phyloP scores from a whole-genome alignment of 2,797 vertebrate species.

The Podarcis lilfordi region DNA sequence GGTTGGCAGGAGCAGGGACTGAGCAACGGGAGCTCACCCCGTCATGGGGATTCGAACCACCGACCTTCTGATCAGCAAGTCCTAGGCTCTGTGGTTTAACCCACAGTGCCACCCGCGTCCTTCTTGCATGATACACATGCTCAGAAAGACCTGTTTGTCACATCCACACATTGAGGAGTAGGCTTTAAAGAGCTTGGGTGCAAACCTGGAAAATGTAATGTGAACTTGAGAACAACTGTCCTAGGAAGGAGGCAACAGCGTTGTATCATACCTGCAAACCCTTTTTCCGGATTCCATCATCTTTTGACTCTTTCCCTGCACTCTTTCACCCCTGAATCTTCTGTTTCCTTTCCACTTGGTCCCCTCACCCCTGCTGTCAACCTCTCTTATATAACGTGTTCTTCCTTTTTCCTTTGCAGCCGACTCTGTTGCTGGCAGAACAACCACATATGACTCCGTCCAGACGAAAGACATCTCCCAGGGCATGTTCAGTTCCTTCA shows the following conservation, averaged over 20 bases:
- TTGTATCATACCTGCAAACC: not conserved
- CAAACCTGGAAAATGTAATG: not conserved
- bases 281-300: not conserved
- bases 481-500: conserved; percentile 38
- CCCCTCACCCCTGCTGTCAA: not conserved
- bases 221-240: not conserved
- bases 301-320: not conserved
- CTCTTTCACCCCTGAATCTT: not conserved
- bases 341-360: not conserved
- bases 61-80: too few relatives aligned
- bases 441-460: conserved; percentile 35
- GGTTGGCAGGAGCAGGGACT: too few relatives aligned
- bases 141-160: not conserved
- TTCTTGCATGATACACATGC: too few relatives aligned
- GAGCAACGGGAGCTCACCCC: too few relatives aligned
- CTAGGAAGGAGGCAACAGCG: not conserved
- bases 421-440: conserved; percentile 40
- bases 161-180: not conserved
- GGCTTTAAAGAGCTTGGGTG: not conserved
- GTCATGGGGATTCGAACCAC: too few relatives aligned
- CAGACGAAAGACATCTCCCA: conserved; percentile 19
- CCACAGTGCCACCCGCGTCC: too few relatives aligned
- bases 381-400: not conserved
- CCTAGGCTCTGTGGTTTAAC: not conserved
- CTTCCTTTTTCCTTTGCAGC: conserved; percentile 49